These are phyloP conservation scores for Nemurella pictetii DNA, from an alignment of 2,888 invertebrate genomes.

Conservation along the genomic window DNA sequence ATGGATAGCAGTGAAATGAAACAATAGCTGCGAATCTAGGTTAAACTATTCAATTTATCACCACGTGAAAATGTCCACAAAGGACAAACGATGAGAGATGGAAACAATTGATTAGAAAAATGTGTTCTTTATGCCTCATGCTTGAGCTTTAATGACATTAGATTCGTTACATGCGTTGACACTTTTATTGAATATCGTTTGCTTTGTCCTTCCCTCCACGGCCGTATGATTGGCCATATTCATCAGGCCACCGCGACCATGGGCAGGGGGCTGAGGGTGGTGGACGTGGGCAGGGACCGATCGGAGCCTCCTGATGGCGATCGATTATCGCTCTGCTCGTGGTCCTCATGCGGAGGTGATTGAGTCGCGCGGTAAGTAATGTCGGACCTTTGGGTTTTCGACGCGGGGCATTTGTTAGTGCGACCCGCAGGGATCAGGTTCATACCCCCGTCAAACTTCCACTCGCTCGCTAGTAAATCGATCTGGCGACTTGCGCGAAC, in stretches of 20 bases:
- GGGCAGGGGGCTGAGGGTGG: not conserved
- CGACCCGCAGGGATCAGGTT: slow-evolving; percentile 23
- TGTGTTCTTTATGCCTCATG: not conserved
- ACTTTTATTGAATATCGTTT: slow-evolving; percentile 21
- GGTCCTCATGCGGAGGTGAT: slow-evolving; percentile 21
- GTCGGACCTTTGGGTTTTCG: slow-evolving; percentile 11
- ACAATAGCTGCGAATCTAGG: not conserved
- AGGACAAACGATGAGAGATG: not conserved
- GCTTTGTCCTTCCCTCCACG: not conserved
- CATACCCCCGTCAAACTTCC: slow-evolving; percentile 4
- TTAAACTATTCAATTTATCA: not conserved
- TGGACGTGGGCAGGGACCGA: not conserved
- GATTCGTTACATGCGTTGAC: slow-evolving; percentile 16
- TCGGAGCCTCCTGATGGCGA: not conserved
- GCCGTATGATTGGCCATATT: not conserved
- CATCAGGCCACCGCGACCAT: not conserved
- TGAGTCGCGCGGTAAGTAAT: slow-evolving; percentile 23
- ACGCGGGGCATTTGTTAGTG: slow-evolving; percentile 22
- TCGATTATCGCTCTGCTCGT: slow-evolving; percentile 25
- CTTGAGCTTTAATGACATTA: slow-evolving; percentile 19
- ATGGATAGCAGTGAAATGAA: not conserved
- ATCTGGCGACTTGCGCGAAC: not conserved
- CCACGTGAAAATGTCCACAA: not conserved
- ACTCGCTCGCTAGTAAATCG: not conserved
- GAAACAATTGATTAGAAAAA: slow-evolving; percentile 3